phyloP scores from a whole-genome alignment of 2,888 invertebrate species.

The Leptinotarsa tumamoca region DNA sequence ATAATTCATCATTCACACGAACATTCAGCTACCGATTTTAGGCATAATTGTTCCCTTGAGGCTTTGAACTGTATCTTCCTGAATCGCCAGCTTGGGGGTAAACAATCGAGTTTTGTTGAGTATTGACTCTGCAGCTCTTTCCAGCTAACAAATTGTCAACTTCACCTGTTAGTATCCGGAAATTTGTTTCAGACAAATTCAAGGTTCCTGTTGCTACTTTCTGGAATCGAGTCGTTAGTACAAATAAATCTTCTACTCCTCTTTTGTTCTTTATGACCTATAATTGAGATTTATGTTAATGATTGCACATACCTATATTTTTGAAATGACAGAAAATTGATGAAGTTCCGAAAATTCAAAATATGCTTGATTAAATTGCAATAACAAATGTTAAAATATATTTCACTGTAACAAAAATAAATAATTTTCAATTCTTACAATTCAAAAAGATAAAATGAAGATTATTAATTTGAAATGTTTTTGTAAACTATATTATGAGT shows the following conservation, averaged over 20 bases:
- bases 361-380: no score
- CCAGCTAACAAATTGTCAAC: constrained; percentile 70
- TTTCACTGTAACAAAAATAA: no score
- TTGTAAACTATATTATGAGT: no score
- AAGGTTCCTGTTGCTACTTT: constrained; percentile 74
- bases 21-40: neutral
- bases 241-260: constrained; percentile 75
- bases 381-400: no score
- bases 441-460: no score
- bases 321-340: no score
- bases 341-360: no score
- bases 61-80: neutral
- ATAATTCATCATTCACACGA: no score
- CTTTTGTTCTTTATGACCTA: constrained; percentile 70
- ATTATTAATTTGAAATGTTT: no score
- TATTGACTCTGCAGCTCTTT: constrained; percentile 63
- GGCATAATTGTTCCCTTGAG: neutral
- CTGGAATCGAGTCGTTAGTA: constrained; percentile 77
- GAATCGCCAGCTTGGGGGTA: neutral
- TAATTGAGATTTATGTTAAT: constrained; percentile 37
- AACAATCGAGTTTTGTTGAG: no score
- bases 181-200: constrained; percentile 73
- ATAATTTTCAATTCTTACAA: no score
- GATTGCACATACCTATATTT: neutral
- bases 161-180: constrained; percentile 76